Conservation (phyloP, 2,113 vertebrate species). For the Ranitomeya imitator region DNA sequence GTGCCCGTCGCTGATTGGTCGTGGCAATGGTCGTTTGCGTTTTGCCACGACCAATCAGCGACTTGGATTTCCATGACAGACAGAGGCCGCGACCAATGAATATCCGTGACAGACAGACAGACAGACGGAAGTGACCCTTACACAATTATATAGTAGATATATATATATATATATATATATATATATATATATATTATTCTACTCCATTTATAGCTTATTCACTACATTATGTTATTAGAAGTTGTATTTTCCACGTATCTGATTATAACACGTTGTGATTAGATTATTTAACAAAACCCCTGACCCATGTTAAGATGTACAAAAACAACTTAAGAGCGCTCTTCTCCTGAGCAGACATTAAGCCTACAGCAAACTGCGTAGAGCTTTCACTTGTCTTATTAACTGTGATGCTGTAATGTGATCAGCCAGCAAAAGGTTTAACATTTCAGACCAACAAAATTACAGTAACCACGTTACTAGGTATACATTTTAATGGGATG, state of each 20-base stretch:
- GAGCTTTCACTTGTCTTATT: neutral
- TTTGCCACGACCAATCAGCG: no score
- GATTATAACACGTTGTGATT: neutral
- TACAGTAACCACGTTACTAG: constrained; percentile 16
- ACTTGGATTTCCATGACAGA: no score
- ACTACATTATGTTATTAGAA: neutral
- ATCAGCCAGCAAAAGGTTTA: neutral
- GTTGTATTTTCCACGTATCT: neutral
- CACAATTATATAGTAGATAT: no score
- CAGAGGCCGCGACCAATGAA: no score
- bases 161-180: no score
- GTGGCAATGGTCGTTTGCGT: no score
- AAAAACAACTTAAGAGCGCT: neutral
- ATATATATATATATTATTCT: no score
- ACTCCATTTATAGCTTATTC: neutral
- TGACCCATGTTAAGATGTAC: neutral
- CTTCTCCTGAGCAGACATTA: neutral
- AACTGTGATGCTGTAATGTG: neutral
- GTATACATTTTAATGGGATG: constrained; percentile 5
- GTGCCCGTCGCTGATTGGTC: no score
- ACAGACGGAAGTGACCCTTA: no score
- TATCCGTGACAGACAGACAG: no score
- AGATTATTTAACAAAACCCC: neutral
- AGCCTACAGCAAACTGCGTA: constrained; percentile 1
- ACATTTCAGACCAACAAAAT: neutral